These are phyloP conservation scores for Aethes cnicana DNA, from an alignment of 2,888 invertebrate genomes.

Conservation along the genomic window DNA sequence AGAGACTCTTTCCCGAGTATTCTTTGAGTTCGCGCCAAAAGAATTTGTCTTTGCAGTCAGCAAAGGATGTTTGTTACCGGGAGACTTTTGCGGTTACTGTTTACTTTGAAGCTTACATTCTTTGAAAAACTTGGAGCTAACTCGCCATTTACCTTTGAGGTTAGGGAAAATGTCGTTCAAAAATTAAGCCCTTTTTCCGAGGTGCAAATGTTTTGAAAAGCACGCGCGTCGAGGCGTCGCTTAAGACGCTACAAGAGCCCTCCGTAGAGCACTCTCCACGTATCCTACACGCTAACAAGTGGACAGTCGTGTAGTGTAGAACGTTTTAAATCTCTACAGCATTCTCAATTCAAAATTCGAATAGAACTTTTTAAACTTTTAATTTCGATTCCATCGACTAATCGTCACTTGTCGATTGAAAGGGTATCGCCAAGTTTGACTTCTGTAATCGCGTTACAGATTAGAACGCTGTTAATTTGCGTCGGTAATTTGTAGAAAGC, in stretches of 20 bases:
- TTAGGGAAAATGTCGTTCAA: too few species aligned
- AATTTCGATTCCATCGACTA: constrained; percentile 22
- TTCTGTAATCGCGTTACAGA: constrained; percentile 47
- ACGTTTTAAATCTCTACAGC: constrained; percentile 37
- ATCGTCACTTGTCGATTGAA: constrained; percentile 42
- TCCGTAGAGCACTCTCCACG: constrained; percentile 65
- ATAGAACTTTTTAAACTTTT: constrained; percentile 21
- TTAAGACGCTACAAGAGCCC: constrained; percentile 65
- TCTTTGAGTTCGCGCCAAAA: constrained; percentile 78
- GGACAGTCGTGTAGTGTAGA: constrained; percentile 57
- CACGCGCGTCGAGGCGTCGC: constrained; percentile 43
- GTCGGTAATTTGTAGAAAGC: constrained; percentile 26
- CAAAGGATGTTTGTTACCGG: constrained; percentile 71
- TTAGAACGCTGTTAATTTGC: constrained; percentile 36
- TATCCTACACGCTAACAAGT: constrained; percentile 65
- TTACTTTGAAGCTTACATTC: constrained; percentile 32
- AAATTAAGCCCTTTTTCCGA: not conserved
- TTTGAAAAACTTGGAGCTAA: constrained; percentile 15
- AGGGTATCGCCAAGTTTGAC: constrained; percentile 57
- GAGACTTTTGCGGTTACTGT: constrained; percentile 45
- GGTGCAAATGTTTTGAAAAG: constrained; percentile 21
- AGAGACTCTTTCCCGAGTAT: constrained; percentile 76
- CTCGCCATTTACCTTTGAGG: constrained; percentile 11
- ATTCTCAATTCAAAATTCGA: constrained; percentile 22
- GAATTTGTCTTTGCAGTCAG: constrained; percentile 79